These are phyloP conservation scores for Germaria angustata DNA, from an alignment of 2,888 invertebrate genomes.

Conservation along the genomic window DNA sequence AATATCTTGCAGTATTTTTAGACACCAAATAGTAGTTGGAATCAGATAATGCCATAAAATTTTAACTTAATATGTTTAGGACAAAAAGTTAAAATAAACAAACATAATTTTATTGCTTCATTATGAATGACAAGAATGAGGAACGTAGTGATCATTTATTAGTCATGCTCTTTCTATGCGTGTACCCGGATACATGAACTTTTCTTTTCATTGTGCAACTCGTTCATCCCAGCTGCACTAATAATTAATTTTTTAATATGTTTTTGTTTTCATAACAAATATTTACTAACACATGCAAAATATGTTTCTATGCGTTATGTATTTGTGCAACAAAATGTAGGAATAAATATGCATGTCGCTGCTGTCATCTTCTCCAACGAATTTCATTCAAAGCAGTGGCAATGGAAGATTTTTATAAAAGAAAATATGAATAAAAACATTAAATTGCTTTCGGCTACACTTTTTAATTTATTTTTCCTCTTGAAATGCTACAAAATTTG, in stretches of 20 bases:
- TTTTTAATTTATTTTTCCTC: neutral
- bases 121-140: no score
- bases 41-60: no score
- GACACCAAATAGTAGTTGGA: no score
- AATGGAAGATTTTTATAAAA: slow-evolving; percentile 22
- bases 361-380: slow-evolving; percentile 1
- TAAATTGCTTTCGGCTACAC: slow-evolving; percentile 13
- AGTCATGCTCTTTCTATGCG: no score
- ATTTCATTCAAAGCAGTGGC: slow-evolving; percentile 38
- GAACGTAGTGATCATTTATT: no score
- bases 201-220: neutral
- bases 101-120: no score
- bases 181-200: no score
- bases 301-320: neutral
- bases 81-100: no score
- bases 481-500: neutral
- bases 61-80: no score
- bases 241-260: neutral
- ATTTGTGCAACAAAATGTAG: neutral
- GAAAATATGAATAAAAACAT: neutral
- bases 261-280: neutral
- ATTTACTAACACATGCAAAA: neutral
- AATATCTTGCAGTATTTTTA: no score
- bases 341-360: neutral
- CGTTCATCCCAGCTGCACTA: neutral